These are phyloP conservation scores for Ceratoteleas bidentatus DNA, from an alignment of 1,140 invertebrate species.

Conservation along the genomic window DNA sequence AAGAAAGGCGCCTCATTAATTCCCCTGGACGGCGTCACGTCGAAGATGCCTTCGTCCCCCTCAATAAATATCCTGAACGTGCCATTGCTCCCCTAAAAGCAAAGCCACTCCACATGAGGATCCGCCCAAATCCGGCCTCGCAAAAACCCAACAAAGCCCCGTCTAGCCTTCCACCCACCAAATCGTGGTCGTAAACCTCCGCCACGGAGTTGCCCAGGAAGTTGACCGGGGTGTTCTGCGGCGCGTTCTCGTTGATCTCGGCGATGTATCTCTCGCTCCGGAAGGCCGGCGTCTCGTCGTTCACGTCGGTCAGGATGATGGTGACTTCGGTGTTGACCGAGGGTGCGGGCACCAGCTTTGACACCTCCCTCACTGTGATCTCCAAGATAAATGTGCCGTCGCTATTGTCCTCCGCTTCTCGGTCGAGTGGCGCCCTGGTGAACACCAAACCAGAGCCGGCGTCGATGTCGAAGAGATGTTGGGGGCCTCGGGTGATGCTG, in stretches of 20 bases:
- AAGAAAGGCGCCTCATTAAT: slow-evolving; percentile 96
- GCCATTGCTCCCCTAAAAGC: slow-evolving; percentile 91
- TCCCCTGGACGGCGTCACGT: slow-evolving; percentile 92
- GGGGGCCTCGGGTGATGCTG: slow-evolving; percentile 88
- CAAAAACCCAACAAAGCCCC: neutral
- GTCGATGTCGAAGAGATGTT: slow-evolving; percentile 89
- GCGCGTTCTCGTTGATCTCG: slow-evolving; percentile 95
- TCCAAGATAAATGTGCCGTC: slow-evolving; percentile 94
- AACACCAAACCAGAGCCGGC: slow-evolving; percentile 89
- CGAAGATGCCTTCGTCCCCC: slow-evolving; percentile 91
- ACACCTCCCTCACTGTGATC: slow-evolving; percentile 86
- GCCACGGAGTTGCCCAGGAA: slow-evolving; percentile 91
- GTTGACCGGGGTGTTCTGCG: slow-evolving; percentile 93
- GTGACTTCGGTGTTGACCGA: slow-evolving; percentile 94
- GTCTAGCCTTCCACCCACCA: slow-evolving; percentile 82
- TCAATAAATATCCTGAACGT: slow-evolving; percentile 92
- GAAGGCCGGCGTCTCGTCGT: slow-evolving; percentile 95
- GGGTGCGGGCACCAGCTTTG: slow-evolving; percentile 85
- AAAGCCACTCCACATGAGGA: neutral
- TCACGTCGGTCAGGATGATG: slow-evolving; percentile 95
- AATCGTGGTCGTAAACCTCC: slow-evolving; percentile 95
- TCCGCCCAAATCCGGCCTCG: neutral
- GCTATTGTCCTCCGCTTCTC: slow-evolving; percentile 89
- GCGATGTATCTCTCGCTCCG: slow-evolving; percentile 89
- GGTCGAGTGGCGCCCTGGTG: slow-evolving; percentile 88